A percentile compares a stretch with the other conserved stretches of the same genome.
phyloP scores from a whole-genome alignment of 2,797 vertebrate genomes.

The Pseudochirops corinnae region DNA sequence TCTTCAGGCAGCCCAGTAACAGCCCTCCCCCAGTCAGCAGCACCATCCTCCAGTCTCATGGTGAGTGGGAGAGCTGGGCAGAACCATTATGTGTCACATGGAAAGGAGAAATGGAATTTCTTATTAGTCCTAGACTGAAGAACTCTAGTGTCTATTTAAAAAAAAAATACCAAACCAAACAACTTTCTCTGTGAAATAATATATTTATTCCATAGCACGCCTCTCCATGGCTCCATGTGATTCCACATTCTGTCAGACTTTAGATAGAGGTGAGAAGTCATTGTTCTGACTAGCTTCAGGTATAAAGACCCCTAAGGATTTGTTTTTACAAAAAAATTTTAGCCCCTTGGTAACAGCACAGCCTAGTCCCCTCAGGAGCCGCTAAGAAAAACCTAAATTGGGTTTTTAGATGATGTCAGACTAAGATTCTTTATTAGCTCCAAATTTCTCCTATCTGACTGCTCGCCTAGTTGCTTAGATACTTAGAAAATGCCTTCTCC shows the following conservation, averaged over 20 bases:
- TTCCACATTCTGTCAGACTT: neutral
- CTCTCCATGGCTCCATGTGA: neutral
- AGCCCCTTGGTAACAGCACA: neutral
- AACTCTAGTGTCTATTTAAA: neutral
- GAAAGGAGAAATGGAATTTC: neutral
- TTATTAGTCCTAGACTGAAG: neutral
- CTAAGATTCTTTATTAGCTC: neutral
- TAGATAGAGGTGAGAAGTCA: neutral
- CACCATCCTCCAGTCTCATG: conserved; percentile 92
- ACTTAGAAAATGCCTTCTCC: conserved; percentile 63
- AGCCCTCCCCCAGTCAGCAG: conserved; percentile 93
- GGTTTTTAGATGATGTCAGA: neutral
- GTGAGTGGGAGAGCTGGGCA: conserved; percentile 82
- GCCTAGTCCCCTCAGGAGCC: neutral
- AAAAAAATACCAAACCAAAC: neutral
- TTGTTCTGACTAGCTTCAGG: neutral
- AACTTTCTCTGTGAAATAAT: neutral
- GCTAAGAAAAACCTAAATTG: neutral
- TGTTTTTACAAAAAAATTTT: neutral
- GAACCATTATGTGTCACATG: accelerated
- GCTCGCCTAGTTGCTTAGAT: accelerated
- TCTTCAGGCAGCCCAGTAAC: conserved; percentile 95
- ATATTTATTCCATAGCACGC: neutral
- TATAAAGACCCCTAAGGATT: neutral
- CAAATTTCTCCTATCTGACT: neutral